Conservation (phyloP, 2,888 invertebrate species). For the Venusia cambrica region DNA sequence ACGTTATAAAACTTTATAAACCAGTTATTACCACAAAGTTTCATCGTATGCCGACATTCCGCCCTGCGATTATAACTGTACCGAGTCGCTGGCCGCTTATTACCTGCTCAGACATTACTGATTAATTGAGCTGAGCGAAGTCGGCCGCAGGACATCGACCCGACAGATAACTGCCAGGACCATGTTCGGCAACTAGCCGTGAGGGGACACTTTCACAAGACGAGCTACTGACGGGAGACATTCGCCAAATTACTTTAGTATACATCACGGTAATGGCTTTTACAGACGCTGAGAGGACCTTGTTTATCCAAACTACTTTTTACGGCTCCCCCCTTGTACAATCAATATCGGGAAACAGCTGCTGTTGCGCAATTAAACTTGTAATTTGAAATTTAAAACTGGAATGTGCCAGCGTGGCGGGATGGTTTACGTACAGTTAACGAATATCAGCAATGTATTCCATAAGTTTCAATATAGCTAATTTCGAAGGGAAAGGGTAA, state of each 20-base stretch:
- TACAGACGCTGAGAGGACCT: constrained; percentile 11
- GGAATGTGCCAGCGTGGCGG: constrained; percentile 32
- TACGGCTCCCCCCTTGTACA: constrained; percentile 1
- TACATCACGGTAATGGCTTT: constrained; percentile 26
- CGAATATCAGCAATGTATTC: constrained; percentile 45
- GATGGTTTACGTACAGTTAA: too few relatives aligned
- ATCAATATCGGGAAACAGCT: constrained; percentile 20
- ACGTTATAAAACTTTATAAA: constrained; percentile 28
- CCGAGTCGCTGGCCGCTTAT: constrained; percentile 37
- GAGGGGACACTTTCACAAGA: constrained; percentile 44
- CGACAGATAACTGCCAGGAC: constrained; percentile 38
- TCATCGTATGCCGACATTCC: constrained; percentile 25
- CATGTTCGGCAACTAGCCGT: constrained; percentile 43
- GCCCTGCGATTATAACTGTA: constrained; percentile 30
- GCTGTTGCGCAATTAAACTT: constrained; percentile 16
- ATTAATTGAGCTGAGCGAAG: constrained; percentile 53
- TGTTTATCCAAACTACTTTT: constrained; percentile 15
- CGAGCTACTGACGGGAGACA: constrained; percentile 39
- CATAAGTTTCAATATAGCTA: constrained; percentile 51
- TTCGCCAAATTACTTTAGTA: constrained; percentile 45
- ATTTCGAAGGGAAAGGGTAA: constrained; percentile 42
- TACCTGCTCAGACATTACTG: constrained; percentile 37
- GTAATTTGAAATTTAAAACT: constrained; percentile 35
- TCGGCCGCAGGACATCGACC: constrained; percentile 47
- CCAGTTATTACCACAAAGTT: constrained; percentile 26